Base-by-base conservation (phyloP, 2,888 invertebrate species). In the Laothoe populi region DNA sequence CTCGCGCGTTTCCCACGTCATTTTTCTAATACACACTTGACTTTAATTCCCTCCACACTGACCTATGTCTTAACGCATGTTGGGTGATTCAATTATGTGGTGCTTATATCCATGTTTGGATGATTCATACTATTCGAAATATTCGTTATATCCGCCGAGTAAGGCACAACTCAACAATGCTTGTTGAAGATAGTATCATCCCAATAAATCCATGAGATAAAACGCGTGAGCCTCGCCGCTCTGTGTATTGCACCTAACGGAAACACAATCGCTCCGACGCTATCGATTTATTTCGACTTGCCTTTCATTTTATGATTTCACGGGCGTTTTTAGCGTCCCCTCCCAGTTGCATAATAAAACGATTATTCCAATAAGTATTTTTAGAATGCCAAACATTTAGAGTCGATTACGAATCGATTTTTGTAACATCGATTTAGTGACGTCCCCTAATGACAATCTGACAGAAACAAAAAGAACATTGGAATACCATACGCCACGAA, bases 161-260 rank as follows among this genome's bases (percentile, higher is more conserved):
- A 35, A 57, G 61, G 77, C 71, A 71, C 74, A 76, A 78, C 77
- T 82, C 82, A 83, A 58, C 35, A 81, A 80, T 83, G 83, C 81
- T 83, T 83, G 44, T 44, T 7, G 79, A 71, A 81, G 90, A 90
- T 90, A 73, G 78, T 87, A 91, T 92, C 91, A 83, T 77, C 73
- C 81, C 82, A 90, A 91, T 91, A 92, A 90, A 90, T 92, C 85
- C 86, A 81, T 75, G 82, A 89, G 89, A 90, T 90, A 87, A 77
- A 78, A 79, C 80, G 77, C 72, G 74, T 72, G 69, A 70, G 72
- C 68, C 68, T 73, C 70, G 70, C 73, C 65, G 70, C 63, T 68
- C 72, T 74, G 66, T 68, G 68, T 70, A 66, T 67, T 74, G 72
- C 72, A 73, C 80, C 80, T 79, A 79, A 80, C 81, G 73, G 79